Conservation (phyloP, 2,888 invertebrate species). For the Galeopsomyia nigrocyanea region DNA sequence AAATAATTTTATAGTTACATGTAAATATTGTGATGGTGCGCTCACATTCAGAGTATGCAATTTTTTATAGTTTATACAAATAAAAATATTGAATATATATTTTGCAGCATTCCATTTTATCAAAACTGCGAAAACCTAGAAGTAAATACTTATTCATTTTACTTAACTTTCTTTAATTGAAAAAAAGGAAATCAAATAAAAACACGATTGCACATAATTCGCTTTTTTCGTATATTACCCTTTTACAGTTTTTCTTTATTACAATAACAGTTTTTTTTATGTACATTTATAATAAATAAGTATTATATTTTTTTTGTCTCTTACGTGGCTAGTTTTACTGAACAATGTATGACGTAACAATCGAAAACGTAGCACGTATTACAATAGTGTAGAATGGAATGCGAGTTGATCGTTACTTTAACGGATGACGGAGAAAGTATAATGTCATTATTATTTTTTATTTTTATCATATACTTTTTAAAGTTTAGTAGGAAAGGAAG, state of each 20-base stretch:
- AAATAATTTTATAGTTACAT: too few relatives aligned
- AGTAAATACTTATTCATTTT: too few relatives aligned
- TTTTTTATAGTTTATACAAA: too few relatives aligned
- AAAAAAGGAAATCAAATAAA: too few relatives aligned
- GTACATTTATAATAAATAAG: conserved; percentile 67
- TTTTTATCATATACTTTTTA: conserved; percentile 4
- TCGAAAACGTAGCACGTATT: conserved; percentile 54
- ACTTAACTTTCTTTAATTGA: too few relatives aligned
- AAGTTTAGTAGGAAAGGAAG: conserved; percentile 32
- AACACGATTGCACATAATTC: background rate
- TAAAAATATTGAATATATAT: too few relatives aligned
- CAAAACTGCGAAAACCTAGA: too few relatives aligned
- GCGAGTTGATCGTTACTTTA: conserved; percentile 44
- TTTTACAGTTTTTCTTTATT: conserved; percentile 62
- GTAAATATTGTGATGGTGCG: too few relatives aligned
- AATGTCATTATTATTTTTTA: background rate
- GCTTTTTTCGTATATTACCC: conserved; percentile 48
- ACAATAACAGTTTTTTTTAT: conserved; percentile 64
- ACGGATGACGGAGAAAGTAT: conserved; percentile 17
- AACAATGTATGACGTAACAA: conserved; percentile 57
- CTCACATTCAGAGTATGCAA: too few relatives aligned
- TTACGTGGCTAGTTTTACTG: conserved; percentile 61
- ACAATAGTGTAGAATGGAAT: conserved; percentile 46
- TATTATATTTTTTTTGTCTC: conserved; percentile 56
- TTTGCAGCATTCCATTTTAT: too few relatives aligned